phyloP scores from a whole-genome alignment of 1,140 invertebrate species.

The Thaumatotibia leucotreta region DNA sequence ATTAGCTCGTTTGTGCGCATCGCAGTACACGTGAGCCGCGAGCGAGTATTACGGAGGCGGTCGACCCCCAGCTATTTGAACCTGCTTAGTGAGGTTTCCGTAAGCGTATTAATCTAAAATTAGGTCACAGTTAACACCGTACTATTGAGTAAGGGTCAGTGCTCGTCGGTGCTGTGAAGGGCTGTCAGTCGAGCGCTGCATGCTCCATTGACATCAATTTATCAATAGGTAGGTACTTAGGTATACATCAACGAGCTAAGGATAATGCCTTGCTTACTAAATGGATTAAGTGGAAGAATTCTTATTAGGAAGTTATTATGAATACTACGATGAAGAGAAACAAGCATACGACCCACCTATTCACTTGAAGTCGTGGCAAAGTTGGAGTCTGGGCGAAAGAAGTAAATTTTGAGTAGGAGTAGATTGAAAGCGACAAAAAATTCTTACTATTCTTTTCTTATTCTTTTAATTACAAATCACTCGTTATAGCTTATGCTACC shows the following conservation, averaged over 20 bases:
- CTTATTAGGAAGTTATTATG: no score
- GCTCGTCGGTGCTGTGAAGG: conserved; percentile 32
- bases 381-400: no score
- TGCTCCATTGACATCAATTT: conserved; percentile 25
- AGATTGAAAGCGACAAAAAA: no score
- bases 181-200: conserved; percentile 13
- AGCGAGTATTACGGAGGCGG: conserved; percentile 25
- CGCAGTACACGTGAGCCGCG: conserved; percentile 32
- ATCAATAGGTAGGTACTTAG: conserved; percentile 11
- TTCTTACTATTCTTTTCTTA: no score
- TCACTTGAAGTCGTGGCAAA: no score
- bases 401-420: no score
- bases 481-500: no score
- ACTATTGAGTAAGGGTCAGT: conserved; percentile 64
- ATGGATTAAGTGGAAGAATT: background rate
- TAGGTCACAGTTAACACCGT: conserved; percentile 68
- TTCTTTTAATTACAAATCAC: no score
- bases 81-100: conserved; percentile 74
- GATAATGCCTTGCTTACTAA: conserved; percentile 5
- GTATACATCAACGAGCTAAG: background rate
- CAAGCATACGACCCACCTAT: no score
- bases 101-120: conserved; percentile 75
- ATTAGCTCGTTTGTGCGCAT: conserved; percentile 44
- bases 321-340: no score
- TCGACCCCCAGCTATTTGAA: conserved; percentile 63